Conservation (phyloP, 2,113 vertebrate genomes). For the Empidonax alnorum region DNA sequence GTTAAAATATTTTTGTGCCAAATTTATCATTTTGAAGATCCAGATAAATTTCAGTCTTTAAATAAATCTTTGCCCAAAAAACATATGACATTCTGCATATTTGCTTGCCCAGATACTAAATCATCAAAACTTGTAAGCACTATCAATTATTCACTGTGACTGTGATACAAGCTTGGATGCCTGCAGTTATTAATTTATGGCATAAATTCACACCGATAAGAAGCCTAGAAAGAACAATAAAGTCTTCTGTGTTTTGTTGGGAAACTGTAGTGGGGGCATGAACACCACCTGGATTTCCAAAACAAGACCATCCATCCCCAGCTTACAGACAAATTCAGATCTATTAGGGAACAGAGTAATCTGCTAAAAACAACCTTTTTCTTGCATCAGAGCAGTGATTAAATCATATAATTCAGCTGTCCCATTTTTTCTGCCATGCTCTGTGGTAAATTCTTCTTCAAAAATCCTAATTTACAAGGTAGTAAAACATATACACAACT, state of each 20-base stretch:
- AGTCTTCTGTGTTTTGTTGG: neutral
- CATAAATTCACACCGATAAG: neutral
- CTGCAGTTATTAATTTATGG: constrained; percentile 25
- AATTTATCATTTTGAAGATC: neutral
- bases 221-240: neutral
- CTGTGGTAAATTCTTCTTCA: neutral
- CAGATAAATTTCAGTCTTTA: neutral
- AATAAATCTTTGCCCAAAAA: constrained; percentile 22
- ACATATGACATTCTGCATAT: neutral
- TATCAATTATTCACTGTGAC: constrained; percentile 21
- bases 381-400: neutral
- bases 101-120: constrained; percentile 15
- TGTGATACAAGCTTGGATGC: neutral
- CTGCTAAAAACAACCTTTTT: neutral
- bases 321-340: neutral
- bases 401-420: neutral
- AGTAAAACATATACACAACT: neutral
- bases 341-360: neutral
- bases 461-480: neutral
- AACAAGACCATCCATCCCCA: neutral
- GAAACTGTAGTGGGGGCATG: neutral
- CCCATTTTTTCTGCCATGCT: neutral
- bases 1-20: neutral
- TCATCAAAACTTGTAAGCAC: constrained; percentile 30
- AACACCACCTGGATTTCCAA: neutral